Base-by-base conservation (phyloP, 2,888 invertebrate genomes). In the Meiosimyza decipiens region DNA sequence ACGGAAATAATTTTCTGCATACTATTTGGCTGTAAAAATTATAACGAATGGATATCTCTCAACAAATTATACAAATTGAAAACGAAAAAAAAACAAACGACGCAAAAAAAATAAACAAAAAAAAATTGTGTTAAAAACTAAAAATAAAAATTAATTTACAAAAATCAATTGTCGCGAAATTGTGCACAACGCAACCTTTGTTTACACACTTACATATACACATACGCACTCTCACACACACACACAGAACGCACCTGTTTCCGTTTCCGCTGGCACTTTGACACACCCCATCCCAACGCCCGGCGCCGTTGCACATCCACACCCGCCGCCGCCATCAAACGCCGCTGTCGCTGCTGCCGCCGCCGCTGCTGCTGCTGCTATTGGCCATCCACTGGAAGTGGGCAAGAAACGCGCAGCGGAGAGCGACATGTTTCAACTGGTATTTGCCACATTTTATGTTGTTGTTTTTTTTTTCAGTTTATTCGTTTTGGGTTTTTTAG, bases 381-480 rank as follows among this genome's bases (percentile, higher is more conserved):
- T 78, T 68, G 79, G 79, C 90, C 86, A 86, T 81, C 90, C 74
- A 33, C 91, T 94, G 92, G 94, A 95, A 92, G 91, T 93, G 90
- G 95, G 95, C 93, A 96, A 96, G 94, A 96, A 96, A 93, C 95
- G 96, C 91, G 93, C 95, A 91, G 91, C 91, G 89, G 92, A 92
- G 90, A 93, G 93, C 90, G 94, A 94, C 90, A 91, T 94, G 91
- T 91, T 96, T 84, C 87, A 86, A 94, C 95, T 97, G 96, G 96
- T 97, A 96, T 94, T 79, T 80, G 81, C 77, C 77, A 63, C 62
- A 70, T 76, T 88, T 76, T 79, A 77, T 75, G 73, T 75, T 77
- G 28, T 78, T 75, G 73, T 75, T 77, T n/a, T 78, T 76, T 75
- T 72, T 76, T 83, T 82, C 74, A 76, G 79, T 80, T 77, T 64